Percentiles rank a stretch among this genome's conserved stretches.
Conservation (phyloP, 2,797 vertebrate species). For the Xerus rutilus region DNA sequence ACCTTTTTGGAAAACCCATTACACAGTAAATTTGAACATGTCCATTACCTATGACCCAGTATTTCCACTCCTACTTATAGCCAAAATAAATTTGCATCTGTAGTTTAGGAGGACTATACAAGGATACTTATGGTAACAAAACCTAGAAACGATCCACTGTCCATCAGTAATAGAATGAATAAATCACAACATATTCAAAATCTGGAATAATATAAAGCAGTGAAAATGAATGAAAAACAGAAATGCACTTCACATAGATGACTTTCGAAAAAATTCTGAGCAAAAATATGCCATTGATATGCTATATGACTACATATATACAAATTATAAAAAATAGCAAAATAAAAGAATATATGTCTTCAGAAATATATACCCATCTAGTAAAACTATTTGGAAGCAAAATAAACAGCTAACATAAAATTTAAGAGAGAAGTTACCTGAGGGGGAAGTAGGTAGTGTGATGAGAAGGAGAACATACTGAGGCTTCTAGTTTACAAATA, state of each 20-base stretch:
- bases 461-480: not conserved
- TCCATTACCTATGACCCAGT: not conserved
- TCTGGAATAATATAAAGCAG: not conserved
- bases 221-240: not conserved
- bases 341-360: not conserved
- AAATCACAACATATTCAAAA: not conserved
- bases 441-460: not conserved
- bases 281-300: not conserved
- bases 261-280: slow-evolving; percentile 13
- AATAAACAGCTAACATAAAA: not conserved
- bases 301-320: not conserved
- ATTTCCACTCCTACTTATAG: not conserved
- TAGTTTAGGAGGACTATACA: not conserved
- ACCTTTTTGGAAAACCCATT: not conserved
- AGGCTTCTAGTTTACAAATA: not conserved
- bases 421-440: not conserved
- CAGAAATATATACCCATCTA: not conserved
- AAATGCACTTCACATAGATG: not conserved
- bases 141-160: not conserved
- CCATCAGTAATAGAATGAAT: not conserved
- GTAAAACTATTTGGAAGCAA: not conserved
- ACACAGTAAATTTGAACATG: not conserved
- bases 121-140: not conserved
- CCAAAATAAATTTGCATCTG: not conserved
- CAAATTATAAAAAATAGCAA: not conserved